Percentiles rank a stretch among this genome's conserved stretches.
phyloP scores from a whole-genome alignment of 2,888 invertebrate genomes.

The Ormyrus labotus region DNA sequence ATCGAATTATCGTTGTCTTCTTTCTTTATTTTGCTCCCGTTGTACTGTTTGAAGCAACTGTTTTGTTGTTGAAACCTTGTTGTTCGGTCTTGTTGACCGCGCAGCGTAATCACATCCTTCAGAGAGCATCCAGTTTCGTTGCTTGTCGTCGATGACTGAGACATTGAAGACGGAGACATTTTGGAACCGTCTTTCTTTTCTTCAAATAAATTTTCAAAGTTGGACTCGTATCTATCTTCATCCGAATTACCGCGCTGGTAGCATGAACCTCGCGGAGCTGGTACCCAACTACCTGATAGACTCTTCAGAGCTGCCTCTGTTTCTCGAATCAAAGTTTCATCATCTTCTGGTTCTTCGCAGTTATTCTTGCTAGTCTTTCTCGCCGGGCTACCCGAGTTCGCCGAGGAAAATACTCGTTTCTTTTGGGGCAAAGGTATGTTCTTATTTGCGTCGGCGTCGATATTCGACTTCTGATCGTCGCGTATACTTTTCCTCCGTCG shows the following conservation, averaged over 20 bases:
- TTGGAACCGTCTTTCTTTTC: conserved; percentile 84
- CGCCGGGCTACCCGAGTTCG: conserved; percentile 76
- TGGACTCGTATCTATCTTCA: conserved; percentile 83
- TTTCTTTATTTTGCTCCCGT: conserved; percentile 62
- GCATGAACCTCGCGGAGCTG: conserved; percentile 81
- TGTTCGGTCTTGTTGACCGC: conserved; percentile 73
- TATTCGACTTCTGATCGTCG: conserved; percentile 65
- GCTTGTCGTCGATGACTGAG: conserved; percentile 79
- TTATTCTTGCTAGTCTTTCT: conserved; percentile 72
- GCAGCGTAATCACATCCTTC: conserved; percentile 81
- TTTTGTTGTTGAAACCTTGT: conserved; percentile 63
- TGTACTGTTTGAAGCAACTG: conserved; percentile 64
- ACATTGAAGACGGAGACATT: conserved; percentile 82
- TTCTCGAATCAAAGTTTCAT: conserved; percentile 90
- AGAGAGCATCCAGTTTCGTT: conserved; percentile 81
- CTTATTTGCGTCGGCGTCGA: conserved; percentile 71
- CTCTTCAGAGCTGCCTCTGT: conserved; percentile 92
- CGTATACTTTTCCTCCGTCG: conserved; percentile 77
- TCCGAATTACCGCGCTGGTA: conserved; percentile 81
- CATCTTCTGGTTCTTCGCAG: conserved; percentile 80
- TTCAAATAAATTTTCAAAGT: conserved; percentile 90
- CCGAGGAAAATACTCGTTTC: conserved; percentile 77
- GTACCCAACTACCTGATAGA: conserved; percentile 88
- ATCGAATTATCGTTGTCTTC: conserved; percentile 74
- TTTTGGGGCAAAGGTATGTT: conserved; percentile 79